These are phyloP conservation scores for Rotaria socialis DNA, from an alignment of 2,888 invertebrate species.

Conservation along the genomic window DNA sequence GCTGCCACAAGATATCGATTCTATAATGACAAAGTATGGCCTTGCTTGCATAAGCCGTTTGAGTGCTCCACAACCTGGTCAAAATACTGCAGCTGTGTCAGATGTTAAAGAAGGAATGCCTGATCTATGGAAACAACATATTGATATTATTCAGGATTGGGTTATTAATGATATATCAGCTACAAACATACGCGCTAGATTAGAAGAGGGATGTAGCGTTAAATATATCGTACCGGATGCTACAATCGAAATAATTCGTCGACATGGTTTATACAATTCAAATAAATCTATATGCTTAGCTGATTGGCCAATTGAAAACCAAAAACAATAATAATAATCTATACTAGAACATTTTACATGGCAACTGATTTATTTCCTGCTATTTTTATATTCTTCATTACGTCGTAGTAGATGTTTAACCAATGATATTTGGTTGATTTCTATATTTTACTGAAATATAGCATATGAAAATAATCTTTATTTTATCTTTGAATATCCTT, in stretches of 20 bases:
- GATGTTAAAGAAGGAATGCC: slow-evolving; percentile 14
- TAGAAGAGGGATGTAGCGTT: not conserved
- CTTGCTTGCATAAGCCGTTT: slow-evolving; percentile 1
- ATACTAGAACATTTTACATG: no score
- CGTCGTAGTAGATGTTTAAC: no score
- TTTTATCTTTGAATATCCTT: no score
- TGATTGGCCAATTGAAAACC: not conserved
- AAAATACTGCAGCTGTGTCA: not conserved
- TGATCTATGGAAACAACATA: not conserved
- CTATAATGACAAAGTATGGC: not conserved
- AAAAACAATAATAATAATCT: not conserved
- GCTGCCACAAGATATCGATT: not conserved
- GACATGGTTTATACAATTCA: not conserved
- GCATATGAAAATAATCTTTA: no score
- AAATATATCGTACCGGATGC: slow-evolving; percentile 2
- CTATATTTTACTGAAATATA: no score
- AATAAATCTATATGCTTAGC: not conserved
- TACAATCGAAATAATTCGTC: not conserved
- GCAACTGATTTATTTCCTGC: no score
- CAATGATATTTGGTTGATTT: no score
- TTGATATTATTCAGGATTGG: not conserved
- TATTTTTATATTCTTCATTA: no score
- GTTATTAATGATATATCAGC: slow-evolving; percentile 5
- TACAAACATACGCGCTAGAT: not conserved
- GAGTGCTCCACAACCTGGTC: not conserved